Conservation (phyloP, 2,888 invertebrate species). For the Chaitophorus viminalis region DNA sequence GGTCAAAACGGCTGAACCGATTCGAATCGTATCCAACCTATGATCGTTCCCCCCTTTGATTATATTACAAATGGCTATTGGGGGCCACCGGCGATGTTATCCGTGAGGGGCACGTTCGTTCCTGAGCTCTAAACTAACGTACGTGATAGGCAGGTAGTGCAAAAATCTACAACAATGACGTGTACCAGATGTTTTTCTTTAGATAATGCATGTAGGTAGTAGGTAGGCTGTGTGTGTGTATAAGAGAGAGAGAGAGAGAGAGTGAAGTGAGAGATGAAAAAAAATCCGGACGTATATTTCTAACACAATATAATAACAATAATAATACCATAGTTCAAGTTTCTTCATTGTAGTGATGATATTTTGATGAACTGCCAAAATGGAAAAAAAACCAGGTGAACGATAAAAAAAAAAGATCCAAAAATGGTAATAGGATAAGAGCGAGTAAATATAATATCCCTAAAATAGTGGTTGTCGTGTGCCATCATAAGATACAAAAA, state of each 20-base stretch:
- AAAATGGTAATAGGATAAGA: slow-evolving; percentile 18
- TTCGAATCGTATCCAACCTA: background rate
- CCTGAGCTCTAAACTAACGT: slow-evolving; percentile 19
- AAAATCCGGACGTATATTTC: slow-evolving; percentile 42
- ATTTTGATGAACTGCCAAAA: slow-evolving; percentile 60
- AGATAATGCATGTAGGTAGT: slow-evolving; percentile 40
- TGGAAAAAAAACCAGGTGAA: slow-evolving; percentile 58
- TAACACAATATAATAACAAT: slow-evolving; percentile 53
- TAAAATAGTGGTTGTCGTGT: slow-evolving; percentile 49
- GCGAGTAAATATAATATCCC: slow-evolving; percentile 7
- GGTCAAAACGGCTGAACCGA: slow-evolving; percentile 42
- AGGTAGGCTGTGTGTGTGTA: too few relatives aligned
- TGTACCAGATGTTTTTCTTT: slow-evolving; percentile 61
- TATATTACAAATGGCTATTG: slow-evolving; percentile 26
- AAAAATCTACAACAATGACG: slow-evolving; percentile 58
- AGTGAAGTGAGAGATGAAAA: slow-evolving; percentile 12
- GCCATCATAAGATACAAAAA: slow-evolving; percentile 19
- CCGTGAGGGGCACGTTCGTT: slow-evolving; percentile 44
- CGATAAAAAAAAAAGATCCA: slow-evolving; percentile 42
- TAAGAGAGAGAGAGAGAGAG: background rate
- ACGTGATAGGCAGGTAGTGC: slow-evolving; percentile 54
- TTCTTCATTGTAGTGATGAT: slow-evolving; percentile 45
- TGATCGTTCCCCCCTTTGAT: background rate
- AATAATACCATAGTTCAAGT: slow-evolving; percentile 58
- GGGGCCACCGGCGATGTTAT: slow-evolving; percentile 51